A percentile compares a stretch with the other conserved stretches of the same genome.
These are phyloP conservation scores for Hypanus sabinus DNA, from an alignment of 2,113 vertebrate genomes.

Conservation along the genomic window DNA sequence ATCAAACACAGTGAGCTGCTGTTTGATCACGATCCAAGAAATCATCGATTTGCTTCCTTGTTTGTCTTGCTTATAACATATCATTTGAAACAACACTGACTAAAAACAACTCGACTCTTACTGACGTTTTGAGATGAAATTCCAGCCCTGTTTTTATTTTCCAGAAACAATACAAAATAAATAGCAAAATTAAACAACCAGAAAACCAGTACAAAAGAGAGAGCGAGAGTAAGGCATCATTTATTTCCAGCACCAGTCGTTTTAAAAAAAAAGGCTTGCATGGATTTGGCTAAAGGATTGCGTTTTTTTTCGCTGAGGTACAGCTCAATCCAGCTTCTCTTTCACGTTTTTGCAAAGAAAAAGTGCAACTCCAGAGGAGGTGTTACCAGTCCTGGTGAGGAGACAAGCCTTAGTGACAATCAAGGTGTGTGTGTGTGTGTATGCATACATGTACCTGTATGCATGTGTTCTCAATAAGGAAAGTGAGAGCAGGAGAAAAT, in stretches of 20 bases:
- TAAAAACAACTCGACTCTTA: conserved; percentile 38
- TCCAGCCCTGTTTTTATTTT: conserved; percentile 60
- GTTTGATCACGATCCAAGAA: conserved; percentile 50
- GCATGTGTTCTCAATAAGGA: conserved; percentile 10
- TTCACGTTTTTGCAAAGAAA: conserved; percentile 38
- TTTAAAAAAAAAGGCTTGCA: conserved; percentile 50
- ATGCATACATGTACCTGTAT: conserved; percentile 37
- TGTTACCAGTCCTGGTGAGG: conserved; percentile 44
- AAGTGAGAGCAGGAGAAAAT: conserved; percentile 42
- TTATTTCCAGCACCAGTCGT: conserved; percentile 75
- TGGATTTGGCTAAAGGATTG: conserved; percentile 38
- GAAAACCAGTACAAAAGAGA: conserved; percentile 60
- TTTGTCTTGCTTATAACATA: conserved; percentile 44
- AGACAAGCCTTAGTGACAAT: conserved; percentile 45
- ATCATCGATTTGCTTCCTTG: conserved; percentile 39
- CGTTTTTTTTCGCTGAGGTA: conserved; percentile 44
- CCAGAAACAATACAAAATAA: conserved; percentile 50
- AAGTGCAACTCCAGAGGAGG: conserved; percentile 53
- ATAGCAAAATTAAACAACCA: conserved; percentile 54
- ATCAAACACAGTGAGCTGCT: not conserved
- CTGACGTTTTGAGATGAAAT: conserved; percentile 53
- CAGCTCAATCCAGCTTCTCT: conserved; percentile 37
- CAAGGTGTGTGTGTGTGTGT: conserved; percentile 40
- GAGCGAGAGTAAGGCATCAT: conserved; percentile 75
- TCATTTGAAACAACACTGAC: conserved; percentile 32